Percentiles rank a stretch among this genome's conserved stretches.
Conservation (phyloP, 2,888 invertebrate species). For the Cosmia pyralina region DNA sequence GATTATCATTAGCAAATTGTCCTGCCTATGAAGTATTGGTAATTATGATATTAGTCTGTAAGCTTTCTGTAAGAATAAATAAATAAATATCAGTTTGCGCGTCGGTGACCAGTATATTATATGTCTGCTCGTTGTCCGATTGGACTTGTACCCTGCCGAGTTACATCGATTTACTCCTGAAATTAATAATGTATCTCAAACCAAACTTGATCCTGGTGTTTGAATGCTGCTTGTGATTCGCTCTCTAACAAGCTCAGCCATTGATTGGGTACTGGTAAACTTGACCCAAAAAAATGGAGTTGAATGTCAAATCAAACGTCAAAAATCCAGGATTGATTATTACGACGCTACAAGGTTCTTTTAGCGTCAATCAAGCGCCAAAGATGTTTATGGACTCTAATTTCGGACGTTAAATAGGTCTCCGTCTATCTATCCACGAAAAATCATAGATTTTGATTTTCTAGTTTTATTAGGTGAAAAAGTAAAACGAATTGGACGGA, state of each 20-base stretch:
- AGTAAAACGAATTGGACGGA: constrained; percentile 2
- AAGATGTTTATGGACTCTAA: background rate
- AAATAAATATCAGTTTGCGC: too few relatives aligned
- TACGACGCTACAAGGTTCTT: background rate
- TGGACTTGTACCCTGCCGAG: background rate
- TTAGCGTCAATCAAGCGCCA: background rate
- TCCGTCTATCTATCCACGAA: background rate
- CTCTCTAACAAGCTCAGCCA: background rate
- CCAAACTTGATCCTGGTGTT: background rate
- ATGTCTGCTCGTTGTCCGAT: background rate
- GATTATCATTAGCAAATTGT: too few relatives aligned
- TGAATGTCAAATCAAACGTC: background rate
- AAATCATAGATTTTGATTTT: background rate
- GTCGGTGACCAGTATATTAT: too few relatives aligned
- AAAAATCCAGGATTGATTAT: background rate
- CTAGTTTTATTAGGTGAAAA: background rate
- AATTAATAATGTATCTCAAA: background rate
- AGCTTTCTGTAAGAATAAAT: too few relatives aligned
- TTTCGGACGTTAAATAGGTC: background rate
- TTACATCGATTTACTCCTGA: background rate
- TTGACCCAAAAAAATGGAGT: background rate
- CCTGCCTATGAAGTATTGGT: too few relatives aligned
- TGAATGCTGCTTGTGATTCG: background rate
- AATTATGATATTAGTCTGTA: too few relatives aligned
- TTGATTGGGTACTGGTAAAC: background rate